These are phyloP conservation scores for Pseudopleuronectes americanus DNA, from an alignment of 2,797 vertebrate species.

Conservation along the genomic window DNA sequence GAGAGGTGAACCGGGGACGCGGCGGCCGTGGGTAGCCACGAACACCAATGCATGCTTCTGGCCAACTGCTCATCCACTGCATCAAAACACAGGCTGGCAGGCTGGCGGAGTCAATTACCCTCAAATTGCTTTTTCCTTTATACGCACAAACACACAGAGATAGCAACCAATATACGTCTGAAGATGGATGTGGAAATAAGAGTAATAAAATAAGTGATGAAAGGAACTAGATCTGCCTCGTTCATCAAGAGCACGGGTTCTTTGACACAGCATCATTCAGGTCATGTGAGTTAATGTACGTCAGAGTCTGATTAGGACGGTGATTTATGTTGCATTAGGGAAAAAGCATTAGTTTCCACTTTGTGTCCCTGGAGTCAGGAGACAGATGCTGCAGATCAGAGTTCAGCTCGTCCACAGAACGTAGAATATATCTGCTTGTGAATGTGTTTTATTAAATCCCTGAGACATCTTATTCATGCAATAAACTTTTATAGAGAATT, in stretches of 20 bases:
- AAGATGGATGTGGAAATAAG: constrained; percentile 8
- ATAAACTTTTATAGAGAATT: too few species aligned
- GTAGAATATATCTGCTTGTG: background rate
- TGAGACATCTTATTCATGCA: background rate
- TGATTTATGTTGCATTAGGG: constrained; percentile 7
- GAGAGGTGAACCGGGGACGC: constrained; percentile 64
- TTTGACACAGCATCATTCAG: too few species aligned
- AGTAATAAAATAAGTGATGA: background rate
- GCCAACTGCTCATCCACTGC: constrained; percentile 70
- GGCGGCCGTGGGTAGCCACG: constrained; percentile 53
- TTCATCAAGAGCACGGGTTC: too few species aligned
- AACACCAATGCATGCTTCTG: constrained; percentile 63
- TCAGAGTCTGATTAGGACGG: too few species aligned
- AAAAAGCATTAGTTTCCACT: constrained; percentile 15
- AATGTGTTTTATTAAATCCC: background rate
- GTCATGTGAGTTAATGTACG: too few species aligned
- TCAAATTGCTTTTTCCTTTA: constrained; percentile 44
- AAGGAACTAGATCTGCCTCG: background rate
- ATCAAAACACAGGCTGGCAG: constrained; percentile 62
- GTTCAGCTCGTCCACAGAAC: background rate
- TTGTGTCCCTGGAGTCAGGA: background rate
- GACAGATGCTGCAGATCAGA: background rate
- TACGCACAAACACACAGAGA: background rate
- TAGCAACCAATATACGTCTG: background rate
- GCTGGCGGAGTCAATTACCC: constrained; percentile 52